Conservation (phyloP, 2,888 invertebrate genomes). For the Lepidochrysops patricia region DNA sequence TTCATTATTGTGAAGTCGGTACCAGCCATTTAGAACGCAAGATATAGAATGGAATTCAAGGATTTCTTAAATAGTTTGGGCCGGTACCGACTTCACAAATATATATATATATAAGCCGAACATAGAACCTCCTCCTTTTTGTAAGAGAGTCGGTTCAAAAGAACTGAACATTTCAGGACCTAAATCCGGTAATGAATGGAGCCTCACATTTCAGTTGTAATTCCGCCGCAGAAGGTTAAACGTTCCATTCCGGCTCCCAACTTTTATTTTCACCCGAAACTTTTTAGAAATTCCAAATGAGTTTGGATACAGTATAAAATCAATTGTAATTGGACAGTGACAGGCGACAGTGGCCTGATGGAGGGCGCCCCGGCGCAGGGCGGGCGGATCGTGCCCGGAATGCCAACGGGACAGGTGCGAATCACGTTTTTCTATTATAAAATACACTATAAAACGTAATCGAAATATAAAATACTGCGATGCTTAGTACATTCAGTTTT, state of each 20-base stretch:
- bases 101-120: too few species aligned
- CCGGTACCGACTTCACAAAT: too few species aligned
- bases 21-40: too few species aligned
- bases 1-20: too few species aligned
- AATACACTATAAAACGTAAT: conserved; percentile 11
- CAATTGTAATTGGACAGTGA: conserved; percentile 5
- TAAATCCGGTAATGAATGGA: not conserved
- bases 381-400: conserved; percentile 9
- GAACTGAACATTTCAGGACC: not conserved
- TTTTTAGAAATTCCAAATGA: not conserved
- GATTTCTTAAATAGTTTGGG: too few species aligned
- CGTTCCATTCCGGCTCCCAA: not conserved
- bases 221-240: not conserved
- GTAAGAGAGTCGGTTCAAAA: too few species aligned
- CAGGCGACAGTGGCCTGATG: not conserved
- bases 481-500: conserved; percentile 4
- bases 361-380: not conserved
- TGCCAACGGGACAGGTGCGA: conserved; percentile 3
- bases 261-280: not conserved
- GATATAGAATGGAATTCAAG: too few species aligned
- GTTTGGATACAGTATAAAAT: conserved; percentile 1
- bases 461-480: conserved; percentile 8
- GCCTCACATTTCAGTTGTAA: not conserved
- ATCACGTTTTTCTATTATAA: conserved; percentile 15
- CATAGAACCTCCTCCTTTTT: too few species aligned